Conservation (phyloP, 2,888 invertebrate species). For the Caenorhabditis japonica region DNA sequence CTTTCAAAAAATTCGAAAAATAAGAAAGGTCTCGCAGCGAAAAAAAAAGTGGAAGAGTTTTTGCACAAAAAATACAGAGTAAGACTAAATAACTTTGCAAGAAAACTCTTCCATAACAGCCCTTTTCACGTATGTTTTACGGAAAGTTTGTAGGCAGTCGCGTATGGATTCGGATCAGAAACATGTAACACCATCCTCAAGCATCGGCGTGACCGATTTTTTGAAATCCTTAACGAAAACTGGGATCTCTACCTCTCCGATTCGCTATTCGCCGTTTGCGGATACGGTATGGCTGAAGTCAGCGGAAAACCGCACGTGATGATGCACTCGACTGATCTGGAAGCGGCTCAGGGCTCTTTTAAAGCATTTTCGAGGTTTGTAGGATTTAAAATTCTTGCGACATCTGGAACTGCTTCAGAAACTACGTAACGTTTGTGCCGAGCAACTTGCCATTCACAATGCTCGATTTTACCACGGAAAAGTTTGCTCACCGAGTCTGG, state of each 20-base stretch:
- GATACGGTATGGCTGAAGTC: slow-evolving; percentile 34
- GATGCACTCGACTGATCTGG: slow-evolving; percentile 45
- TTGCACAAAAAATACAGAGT: too few relatives aligned
- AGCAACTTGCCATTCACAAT: slow-evolving; percentile 29
- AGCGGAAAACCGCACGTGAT: slow-evolving; percentile 39
- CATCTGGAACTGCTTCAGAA: slow-evolving; percentile 6
- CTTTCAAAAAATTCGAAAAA: not conserved
- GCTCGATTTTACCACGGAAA: slow-evolving; percentile 9
- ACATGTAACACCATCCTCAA: slow-evolving; percentile 30
- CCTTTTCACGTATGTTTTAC: too few relatives aligned
- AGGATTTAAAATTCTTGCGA: not conserved
- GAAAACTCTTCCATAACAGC: too few relatives aligned
- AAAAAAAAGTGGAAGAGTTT: not conserved
- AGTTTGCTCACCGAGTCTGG: slow-evolving; percentile 17
- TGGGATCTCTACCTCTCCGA: slow-evolving; percentile 36
- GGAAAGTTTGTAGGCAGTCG: slow-evolving; percentile 11
- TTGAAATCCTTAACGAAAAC: slow-evolving; percentile 12
- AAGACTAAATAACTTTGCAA: too few relatives aligned
- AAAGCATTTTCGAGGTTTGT: slow-evolving; percentile 31
- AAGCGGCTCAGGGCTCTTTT: slow-evolving; percentile 35
- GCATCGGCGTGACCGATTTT: slow-evolving; percentile 18
- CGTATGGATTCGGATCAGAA: slow-evolving; percentile 28
- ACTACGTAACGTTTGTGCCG: slow-evolving; percentile 28
- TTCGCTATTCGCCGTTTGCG: slow-evolving; percentile 39
- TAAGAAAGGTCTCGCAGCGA: not conserved